Percentiles rank a stretch among this genome's conserved stretches.
phyloP scores from a whole-genome alignment of 1,140 invertebrate genomes.

The Popillia japonica region DNA sequence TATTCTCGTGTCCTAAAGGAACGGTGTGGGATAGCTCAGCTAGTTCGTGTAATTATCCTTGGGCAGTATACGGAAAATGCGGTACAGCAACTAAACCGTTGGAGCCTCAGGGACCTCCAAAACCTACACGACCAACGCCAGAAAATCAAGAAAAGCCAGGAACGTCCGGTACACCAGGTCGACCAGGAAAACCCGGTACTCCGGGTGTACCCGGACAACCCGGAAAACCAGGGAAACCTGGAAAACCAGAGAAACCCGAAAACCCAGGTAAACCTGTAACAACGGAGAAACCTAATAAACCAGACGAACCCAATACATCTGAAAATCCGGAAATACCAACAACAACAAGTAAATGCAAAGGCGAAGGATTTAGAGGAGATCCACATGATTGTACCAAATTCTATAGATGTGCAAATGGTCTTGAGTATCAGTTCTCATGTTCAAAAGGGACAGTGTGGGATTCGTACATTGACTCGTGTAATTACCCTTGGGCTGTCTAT shows the following conservation, averaged over 20 bases:
- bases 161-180: constrained; percentile 30
- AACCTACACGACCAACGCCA: neutral
- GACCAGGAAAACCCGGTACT: constrained; percentile 44
- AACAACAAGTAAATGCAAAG: constrained; percentile 57
- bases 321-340: constrained; percentile 43
- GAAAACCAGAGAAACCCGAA: constrained; percentile 37
- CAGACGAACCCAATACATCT: constrained; percentile 38
- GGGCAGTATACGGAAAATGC: constrained; percentile 38
- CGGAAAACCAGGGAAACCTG: constrained; percentile 33
- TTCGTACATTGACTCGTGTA: constrained; percentile 65
- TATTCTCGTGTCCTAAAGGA: constrained; percentile 71
- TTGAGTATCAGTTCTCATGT: constrained; percentile 69
- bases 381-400: constrained; percentile 70
- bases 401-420: constrained; percentile 66
- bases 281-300: constrained; percentile 42
- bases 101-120: neutral
- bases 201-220: constrained; percentile 36
- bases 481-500: constrained; percentile 65
- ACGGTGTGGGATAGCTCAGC: constrained; percentile 69
- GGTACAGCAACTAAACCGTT: neutral
- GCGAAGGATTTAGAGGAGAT: constrained; percentile 67
- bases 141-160: constrained; percentile 45
- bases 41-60: constrained; percentile 38
- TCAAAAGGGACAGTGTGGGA: constrained; percentile 72
- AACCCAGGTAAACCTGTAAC: constrained; percentile 45